phyloP scores from a whole-genome alignment of 2,888 invertebrate genomes.

The Drosophila phalerata region DNA sequence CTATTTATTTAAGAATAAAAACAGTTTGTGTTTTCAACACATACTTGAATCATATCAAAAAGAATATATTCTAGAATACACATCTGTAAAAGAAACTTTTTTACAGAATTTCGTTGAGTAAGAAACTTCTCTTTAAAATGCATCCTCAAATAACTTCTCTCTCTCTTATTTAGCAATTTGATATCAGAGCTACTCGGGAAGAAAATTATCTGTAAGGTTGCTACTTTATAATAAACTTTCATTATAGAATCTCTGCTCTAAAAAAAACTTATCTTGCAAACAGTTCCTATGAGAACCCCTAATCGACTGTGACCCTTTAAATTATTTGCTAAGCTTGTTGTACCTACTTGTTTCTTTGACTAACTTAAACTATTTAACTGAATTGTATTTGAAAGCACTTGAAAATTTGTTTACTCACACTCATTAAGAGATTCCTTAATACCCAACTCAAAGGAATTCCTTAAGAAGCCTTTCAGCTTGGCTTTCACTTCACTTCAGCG shows the following conservation, averaged over 20 bases:
- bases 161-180: not conserved
- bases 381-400: conserved; percentile 2
- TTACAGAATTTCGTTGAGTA: too few relatives aligned
- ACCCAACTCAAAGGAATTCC: conserved; percentile 30
- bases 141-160: too few relatives aligned
- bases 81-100: too few relatives aligned
- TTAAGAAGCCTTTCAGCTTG: conserved; percentile 24
- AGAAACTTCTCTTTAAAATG: too few relatives aligned
- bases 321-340: not conserved
- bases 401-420: conserved; percentile 9
- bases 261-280: not conserved
- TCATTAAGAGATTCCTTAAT: conserved; percentile 12
- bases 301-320: not conserved
- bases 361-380: conserved; percentile 7
- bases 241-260: not conserved
- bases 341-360: not conserved
- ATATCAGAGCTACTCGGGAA: not conserved
- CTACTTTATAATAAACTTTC: not conserved
- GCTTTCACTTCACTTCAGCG: conserved; percentile 14
- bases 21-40: not conserved
- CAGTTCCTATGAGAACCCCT: not conserved
- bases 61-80: too few relatives aligned
- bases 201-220: not conserved
- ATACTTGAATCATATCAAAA: too few relatives aligned
- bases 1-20: not conserved